Evolutionary conservation across 2,888 invertebrate genomes (phyloP).

Genomic region (Thecocarcelia acutangulata): DNA sequence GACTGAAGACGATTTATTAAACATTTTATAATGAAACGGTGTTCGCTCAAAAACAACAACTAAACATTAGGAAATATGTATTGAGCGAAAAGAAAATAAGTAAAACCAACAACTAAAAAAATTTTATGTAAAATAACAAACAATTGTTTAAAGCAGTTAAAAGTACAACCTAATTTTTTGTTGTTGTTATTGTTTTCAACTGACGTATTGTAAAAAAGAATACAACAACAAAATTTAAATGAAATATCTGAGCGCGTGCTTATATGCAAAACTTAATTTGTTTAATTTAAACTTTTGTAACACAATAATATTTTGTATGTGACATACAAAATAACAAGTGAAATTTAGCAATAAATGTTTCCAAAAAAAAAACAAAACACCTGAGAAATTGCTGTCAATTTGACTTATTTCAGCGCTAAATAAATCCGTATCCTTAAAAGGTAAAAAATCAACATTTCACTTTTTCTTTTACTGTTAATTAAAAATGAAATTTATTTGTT

Average conservation of each 20-base stretch:
- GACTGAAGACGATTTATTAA: too few species aligned
- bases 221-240: slow-evolving; percentile 34
- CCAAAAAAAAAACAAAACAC: slow-evolving; percentile 9
- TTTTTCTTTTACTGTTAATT: slow-evolving; percentile 22
- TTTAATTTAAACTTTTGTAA: slow-evolving; percentile 31
- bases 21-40: too few species aligned
- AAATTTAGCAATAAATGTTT: slow-evolving; percentile 30
- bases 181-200: background rate
- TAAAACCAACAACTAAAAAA: background rate
- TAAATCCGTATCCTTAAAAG: slow-evolving; percentile 53
- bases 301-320: slow-evolving; percentile 2
- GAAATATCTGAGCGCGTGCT: slow-evolving; percentile 44
- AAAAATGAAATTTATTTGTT: slow-evolving; percentile 25
- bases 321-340: slow-evolving; percentile 46
- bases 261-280: slow-evolving; percentile 14
- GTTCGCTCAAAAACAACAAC: background rate
- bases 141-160: slow-evolving; percentile 24
- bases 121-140: too few species aligned
- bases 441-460: slow-evolving; percentile 35
- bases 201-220: slow-evolving; percentile 16
- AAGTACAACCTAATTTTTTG: slow-evolving; percentile 35
- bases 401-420: slow-evolving; percentile 2
- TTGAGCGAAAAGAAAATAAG: slow-evolving; percentile 10
- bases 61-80: slow-evolving; percentile 24
- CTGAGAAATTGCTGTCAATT: slow-evolving; percentile 42